A percentile compares a stretch with the other conserved stretches of the same genome.
Evolutionary conservation across 2,888 invertebrate species (phyloP).

Genomic region (Habrosyne pyritoides): DNA sequence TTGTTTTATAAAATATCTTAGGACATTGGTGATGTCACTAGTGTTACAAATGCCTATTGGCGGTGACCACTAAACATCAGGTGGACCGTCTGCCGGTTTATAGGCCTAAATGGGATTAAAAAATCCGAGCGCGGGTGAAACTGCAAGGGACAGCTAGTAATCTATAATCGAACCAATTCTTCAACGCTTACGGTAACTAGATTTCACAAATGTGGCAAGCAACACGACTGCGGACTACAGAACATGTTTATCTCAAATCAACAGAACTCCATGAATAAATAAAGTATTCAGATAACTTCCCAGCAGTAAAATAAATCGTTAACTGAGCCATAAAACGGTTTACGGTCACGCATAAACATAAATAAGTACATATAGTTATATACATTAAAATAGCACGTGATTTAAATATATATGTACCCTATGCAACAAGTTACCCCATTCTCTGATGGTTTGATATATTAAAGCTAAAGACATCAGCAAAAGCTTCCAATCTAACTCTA

Average conservation of each 20-base stretch:
- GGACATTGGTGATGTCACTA: too few relatives aligned
- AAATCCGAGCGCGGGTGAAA: too few relatives aligned
- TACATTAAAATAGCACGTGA: conserved; percentile 2
- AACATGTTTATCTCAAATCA: not conserved
- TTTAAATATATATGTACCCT: not conserved
- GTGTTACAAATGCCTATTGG: too few relatives aligned
- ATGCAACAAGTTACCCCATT: not conserved
- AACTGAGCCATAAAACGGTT: not conserved
- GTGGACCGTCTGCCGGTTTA: too few relatives aligned
- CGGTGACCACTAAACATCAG: too few relatives aligned
- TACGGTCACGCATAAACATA: not conserved
- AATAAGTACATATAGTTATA: not conserved
- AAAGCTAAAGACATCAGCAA: too few relatives aligned
- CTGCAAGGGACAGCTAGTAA: too few relatives aligned
- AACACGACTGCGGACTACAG: not conserved
- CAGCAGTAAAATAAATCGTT: conserved; percentile 6
- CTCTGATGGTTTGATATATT: too few relatives aligned
- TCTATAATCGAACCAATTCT: not conserved
- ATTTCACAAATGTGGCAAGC: not conserved
- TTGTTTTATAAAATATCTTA: too few relatives aligned
- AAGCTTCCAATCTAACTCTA: too few relatives aligned
- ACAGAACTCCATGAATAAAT: not conserved
- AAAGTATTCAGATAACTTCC: not conserved
- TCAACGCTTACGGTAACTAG: not conserved
- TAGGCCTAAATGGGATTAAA: too few relatives aligned